A percentile compares a stretch with the other conserved stretches of the same genome.
phyloP scores from a whole-genome alignment of 2,888 invertebrate species.

The Polia nebulosa region DNA sequence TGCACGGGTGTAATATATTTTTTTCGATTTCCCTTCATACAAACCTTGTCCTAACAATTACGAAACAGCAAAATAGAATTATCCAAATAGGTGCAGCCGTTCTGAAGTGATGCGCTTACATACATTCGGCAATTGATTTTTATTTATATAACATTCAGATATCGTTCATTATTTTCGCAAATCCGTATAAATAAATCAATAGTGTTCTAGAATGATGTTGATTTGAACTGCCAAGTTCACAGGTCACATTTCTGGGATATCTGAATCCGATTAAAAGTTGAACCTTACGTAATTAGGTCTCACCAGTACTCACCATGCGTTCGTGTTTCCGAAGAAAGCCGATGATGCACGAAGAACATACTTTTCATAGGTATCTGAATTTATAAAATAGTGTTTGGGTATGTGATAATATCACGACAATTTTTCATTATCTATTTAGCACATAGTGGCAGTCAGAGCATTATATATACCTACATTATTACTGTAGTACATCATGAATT shows the following conservation, averaged over 20 bases:
- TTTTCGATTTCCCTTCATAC: too few species aligned
- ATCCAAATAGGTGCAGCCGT: too few species aligned
- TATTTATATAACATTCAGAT: too few species aligned
- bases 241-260: not conserved
- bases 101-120: too few species aligned
- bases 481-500: slow-evolving; percentile 52
- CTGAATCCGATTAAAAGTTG: not conserved
- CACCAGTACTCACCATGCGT: not conserved
- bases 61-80: too few species aligned
- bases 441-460: slow-evolving; percentile 1
- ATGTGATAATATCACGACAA: slow-evolving; percentile 9
- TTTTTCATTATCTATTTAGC: slow-evolving; percentile 30
- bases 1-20: too few species aligned
- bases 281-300: not conserved
- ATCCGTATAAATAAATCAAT: not conserved
- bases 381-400: not conserved
- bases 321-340: slow-evolving; percentile 1
- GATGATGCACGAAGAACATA: not conserved
- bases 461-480: slow-evolving; percentile 32
- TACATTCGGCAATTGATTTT: too few species aligned
- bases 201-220: not conserved
- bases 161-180: not conserved
- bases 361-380: not conserved
- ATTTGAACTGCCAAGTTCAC: not conserved
- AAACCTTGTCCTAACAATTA: too few species aligned